Evolutionary conservation across 1,140 invertebrate genomes (phyloP).

Genomic region (Penaeus indicus): DNA sequence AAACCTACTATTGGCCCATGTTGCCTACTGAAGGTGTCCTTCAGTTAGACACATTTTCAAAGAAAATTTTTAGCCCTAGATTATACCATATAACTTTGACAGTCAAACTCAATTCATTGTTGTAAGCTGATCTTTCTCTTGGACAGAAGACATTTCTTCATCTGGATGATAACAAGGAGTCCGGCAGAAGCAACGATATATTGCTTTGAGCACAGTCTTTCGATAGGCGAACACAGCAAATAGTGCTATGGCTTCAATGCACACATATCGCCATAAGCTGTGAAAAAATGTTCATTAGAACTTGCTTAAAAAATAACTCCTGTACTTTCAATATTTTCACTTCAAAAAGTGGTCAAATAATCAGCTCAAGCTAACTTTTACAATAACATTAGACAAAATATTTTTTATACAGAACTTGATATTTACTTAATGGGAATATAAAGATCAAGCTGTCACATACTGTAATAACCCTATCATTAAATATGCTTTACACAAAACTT

Average conservation of each 20-base stretch:
- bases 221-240: conserved; percentile 63
- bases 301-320: background rate
- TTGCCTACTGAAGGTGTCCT: background rate
- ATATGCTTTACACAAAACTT: background rate
- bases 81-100: background rate
- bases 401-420: background rate
- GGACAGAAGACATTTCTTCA: conserved; percentile 28
- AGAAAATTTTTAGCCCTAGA: background rate
- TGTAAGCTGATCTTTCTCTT: conserved; percentile 58
- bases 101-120: conserved; percentile 28
- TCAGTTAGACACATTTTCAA: background rate
- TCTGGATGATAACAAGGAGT: conserved; percentile 31
- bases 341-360: background rate
- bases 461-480: background rate
- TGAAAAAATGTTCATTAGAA: background rate
- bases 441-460: conserved; percentile 4
- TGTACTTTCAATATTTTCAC: background rate
- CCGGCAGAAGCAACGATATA: conserved; percentile 36
- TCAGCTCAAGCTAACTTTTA: background rate
- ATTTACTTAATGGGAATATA: background rate
- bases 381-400: background rate
- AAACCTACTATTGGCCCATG: too few relatives aligned
- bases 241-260: conserved; percentile 54
- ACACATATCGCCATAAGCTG: conserved; percentile 58
- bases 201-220: conserved; percentile 41